Evolutionary conservation across 1,140 invertebrate species (phyloP), one percentile per base, ranked within the genome.

Genomic region (Drusus annulatus): DNA sequence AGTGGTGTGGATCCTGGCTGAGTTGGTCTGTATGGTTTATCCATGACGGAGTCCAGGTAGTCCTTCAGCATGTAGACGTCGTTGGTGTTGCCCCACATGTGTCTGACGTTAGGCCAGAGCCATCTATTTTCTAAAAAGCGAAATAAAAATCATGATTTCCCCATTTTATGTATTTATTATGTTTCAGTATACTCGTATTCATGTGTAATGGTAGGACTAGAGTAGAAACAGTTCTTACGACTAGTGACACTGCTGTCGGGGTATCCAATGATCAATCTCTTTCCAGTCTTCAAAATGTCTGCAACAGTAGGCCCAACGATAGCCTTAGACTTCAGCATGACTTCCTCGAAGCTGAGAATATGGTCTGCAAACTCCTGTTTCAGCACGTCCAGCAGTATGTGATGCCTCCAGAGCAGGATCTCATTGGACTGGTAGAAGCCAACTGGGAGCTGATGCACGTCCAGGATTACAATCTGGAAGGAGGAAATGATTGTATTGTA

Each of bases 371-470:
- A 89, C 86, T 94, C 92, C 50, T 87, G 84, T 79, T 91, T 86
- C n/a, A 95, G 84, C 52, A 94, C 87, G 54, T 91, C 87, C 2
- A 93, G 86, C 1, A 95, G 86, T 54, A 90, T 88, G 0, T 87
- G 84, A 84, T 94, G 94, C 2, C 91, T 89, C 6, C 82, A 85
- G 3, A 85, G 84, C 19, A 91, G 89, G 1, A 91, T 91, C 0
- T 84, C 78, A 2, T 87, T 86, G 15, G 85, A 84, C 13, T 88
- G 82, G 73, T 92, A 91, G 78, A 93, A 92, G 4, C 94, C 93
- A 28, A 93, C 90, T 5, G 93, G 93, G 86, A 95, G 94, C 82
- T 94, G 91, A 81, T 93, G 93, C 69, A 94, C 92, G 83, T 95
- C 94, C 31, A 95, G 85, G 79, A 95, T 91, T 0, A 95, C 89